Conservation (phyloP, 2,113 vertebrate species). For the Callaeas wilsoni region DNA sequence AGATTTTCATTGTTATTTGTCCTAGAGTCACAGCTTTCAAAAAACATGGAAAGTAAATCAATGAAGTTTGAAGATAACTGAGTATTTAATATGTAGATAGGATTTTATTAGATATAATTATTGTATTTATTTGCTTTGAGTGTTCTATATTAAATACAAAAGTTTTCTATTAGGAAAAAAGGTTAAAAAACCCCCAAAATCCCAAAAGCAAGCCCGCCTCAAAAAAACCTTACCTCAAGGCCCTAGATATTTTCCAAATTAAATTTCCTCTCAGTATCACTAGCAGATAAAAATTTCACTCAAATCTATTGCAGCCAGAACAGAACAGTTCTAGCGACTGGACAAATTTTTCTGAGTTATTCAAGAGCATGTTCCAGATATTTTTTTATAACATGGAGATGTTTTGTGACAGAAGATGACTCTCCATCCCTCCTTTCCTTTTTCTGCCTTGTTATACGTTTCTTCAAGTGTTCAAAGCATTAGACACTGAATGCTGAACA, state of each 20-base stretch:
- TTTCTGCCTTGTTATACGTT: background rate
- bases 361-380: background rate
- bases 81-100: background rate
- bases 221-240: background rate
- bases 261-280: slow-evolving; percentile 13
- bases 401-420: background rate
- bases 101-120: background rate
- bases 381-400: background rate
- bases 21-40: slow-evolving; percentile 29
- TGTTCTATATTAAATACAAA: background rate
- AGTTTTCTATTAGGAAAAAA: background rate
- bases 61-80: background rate
- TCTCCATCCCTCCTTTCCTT: background rate
- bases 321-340: background rate
- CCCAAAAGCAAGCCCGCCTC: background rate
- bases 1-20: slow-evolving; percentile 40
- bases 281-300: slow-evolving; percentile 24
- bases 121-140: background rate
- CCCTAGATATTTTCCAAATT: background rate
- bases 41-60: slow-evolving; percentile 21
- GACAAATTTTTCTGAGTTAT: background rate
- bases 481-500: background rate
- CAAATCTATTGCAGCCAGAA: background rate
- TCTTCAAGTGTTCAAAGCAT: background rate
- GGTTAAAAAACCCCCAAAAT: background rate